phyloP scores from a whole-genome alignment of 64 coral and sea anemone genomes.

The Cladopsammia gracilis region DNA sequence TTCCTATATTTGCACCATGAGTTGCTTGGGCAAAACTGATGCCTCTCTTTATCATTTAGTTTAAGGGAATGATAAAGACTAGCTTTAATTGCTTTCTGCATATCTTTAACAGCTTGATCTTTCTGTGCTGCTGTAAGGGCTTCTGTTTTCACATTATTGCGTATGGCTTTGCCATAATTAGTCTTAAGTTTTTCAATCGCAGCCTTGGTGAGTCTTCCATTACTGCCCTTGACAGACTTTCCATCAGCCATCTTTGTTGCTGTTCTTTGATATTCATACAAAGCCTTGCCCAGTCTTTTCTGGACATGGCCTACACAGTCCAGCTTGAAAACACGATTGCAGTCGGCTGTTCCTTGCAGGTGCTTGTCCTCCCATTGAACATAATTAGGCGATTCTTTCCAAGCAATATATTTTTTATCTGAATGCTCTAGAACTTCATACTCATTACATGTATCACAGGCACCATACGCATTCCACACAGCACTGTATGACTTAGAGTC shows the following conservation, averaged over 20 bases:
- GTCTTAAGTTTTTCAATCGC: too few species aligned
- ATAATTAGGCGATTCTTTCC: background rate
- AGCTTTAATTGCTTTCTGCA: conserved; percentile 50
- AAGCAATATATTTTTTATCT: background rate
- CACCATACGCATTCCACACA: conserved; percentile 49
- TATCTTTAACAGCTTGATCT: conserved; percentile 31
- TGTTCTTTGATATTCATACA: background rate
- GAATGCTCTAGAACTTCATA: conserved; percentile 48
- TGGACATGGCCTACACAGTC: conserved; percentile 50
- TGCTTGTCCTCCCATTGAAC: conserved; percentile 12
- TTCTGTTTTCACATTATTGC: conserved; percentile 20
- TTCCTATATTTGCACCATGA: too few species aligned
- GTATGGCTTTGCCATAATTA: conserved; percentile 37
- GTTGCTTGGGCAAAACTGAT: conserved; percentile 46
- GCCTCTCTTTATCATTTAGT: conserved; percentile 44
- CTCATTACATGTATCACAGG: conserved; percentile 52
- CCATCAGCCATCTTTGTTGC: background rate
- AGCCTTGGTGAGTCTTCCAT: background rate
- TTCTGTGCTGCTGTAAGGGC: conserved; percentile 13
- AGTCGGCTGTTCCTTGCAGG: background rate
- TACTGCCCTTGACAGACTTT: background rate
- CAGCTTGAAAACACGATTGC: background rate
- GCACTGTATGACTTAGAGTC: conserved; percentile 53
- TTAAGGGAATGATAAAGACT: conserved; percentile 26
- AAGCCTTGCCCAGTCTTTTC: conserved; percentile 30